Conservation (phyloP, 2,888 invertebrate genomes). For the Thysanoteuthis rhombus region DNA sequence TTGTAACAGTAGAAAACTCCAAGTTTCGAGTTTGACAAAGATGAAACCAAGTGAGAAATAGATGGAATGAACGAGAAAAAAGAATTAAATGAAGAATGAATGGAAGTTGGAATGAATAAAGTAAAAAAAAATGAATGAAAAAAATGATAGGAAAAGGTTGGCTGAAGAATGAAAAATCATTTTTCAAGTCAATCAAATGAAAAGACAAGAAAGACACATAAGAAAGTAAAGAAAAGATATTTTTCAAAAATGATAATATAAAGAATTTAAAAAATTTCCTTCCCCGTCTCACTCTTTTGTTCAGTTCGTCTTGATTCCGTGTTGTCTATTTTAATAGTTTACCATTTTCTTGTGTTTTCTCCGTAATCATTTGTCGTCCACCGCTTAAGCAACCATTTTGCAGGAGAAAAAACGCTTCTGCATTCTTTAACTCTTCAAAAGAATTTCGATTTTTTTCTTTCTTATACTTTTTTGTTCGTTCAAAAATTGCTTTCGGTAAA, state of each 20-base stretch:
- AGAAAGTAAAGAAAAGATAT: no score
- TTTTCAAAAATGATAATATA: no score
- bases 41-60: not conserved
- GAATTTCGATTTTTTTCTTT: no score
- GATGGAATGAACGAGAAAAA: not conserved
- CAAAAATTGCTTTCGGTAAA: not conserved
- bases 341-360: not conserved
- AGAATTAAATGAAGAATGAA: not conserved
- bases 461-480: not conserved
- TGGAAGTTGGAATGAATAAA: not conserved
- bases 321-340: not conserved
- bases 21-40: no score
- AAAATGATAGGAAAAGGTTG: not conserved
- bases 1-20: no score
- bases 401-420: not conserved
- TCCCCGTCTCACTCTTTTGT: no score
- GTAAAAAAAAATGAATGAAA: not conserved
- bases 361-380: not conserved
- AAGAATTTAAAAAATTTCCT: no score
- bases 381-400: not conserved
- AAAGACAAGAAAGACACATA: no score
- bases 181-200: no score
- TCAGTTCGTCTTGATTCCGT: not conserved
- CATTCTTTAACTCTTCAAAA: not conserved
- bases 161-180: no score